Evolutionary conservation across 1,140 invertebrate species (phyloP), one percentile per base, ranked within the genome.

Genomic region (Drosophila santomea): DNA sequence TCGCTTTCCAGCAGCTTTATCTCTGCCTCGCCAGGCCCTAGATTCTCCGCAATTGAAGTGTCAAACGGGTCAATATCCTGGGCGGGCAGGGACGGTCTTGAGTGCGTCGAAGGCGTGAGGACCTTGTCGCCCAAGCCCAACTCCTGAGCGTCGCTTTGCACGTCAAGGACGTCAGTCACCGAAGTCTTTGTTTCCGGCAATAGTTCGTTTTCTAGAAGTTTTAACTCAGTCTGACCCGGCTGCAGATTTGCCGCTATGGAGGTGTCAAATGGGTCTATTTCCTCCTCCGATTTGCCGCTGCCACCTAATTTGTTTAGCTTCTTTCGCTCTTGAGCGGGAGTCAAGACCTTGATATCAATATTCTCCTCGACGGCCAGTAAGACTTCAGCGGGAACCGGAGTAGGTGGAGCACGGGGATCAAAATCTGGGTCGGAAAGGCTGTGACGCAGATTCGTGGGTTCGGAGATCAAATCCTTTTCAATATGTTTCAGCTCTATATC

Each of bases 191-290:
- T 82, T 50, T 93, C 82, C 14, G 93, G 89, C 36, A 93, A 60
- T 72, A 80, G 72, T 20, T 91, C 85, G 71, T 92, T 93, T 56
- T 93, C 92, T 1, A 97, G 82, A 25, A 96, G 90, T 77, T 96
- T 96, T 7, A 97, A 79, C 90, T 97, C 96, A 6, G 96, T 95
- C 91, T 95, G 95, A 0, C 96, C 96, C 2, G 96, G 96, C 64
- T 95, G 91, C 11, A 97, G 94, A 86, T 96, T 95, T 35, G 92
- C 93, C 0, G 96, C 96, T 71, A 96, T 95, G 0, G 96, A 97
- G 0, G 96, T 97, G 80, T 97, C 96, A 89, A 97, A 97, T 0
- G 96, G 96, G 93, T 97, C 96, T 17, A 93, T 91, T 36, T 93
- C 57, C 36, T 60, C 68, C 60, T 83, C 62, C 10, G 80, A 36